These are phyloP conservation scores for Hyposmocoma kahamanoa DNA, from an alignment of 1,140 invertebrate species.

Conservation along the genomic window DNA sequence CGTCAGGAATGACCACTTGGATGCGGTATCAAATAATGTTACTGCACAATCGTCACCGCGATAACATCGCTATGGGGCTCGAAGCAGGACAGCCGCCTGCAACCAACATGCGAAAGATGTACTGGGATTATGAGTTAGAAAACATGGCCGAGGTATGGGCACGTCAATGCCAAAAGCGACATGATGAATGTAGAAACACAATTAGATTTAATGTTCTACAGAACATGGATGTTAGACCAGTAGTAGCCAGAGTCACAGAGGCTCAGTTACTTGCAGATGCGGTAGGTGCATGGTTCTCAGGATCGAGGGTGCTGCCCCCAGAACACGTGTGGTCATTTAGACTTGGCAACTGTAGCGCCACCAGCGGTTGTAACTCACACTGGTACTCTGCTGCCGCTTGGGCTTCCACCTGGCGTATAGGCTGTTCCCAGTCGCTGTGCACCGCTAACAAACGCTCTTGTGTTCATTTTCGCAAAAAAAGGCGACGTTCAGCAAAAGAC, in stretches of 20 bases:
- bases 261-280: conserved; percentile 55
- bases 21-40: conserved; percentile 57
- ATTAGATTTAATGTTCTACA: conserved; percentile 57
- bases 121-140: conserved; percentile 63
- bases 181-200: conserved; percentile 62
- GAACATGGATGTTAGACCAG: conserved; percentile 58
- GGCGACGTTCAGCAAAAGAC: conserved; percentile 16
- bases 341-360: conserved; percentile 44
- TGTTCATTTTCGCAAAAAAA: conserved; percentile 34
- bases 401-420: conserved; percentile 59
- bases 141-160: conserved; percentile 60
- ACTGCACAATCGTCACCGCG: conserved; percentile 55
- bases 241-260: conserved; percentile 46
- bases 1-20: conserved; percentile 59
- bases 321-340: conserved; percentile 54
- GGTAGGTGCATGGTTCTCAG: conserved; percentile 58
- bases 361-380: conserved; percentile 51
- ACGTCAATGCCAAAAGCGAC: conserved; percentile 56
- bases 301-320: conserved; percentile 41
- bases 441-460: conserved; percentile 44
- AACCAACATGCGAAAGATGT: conserved; percentile 63
- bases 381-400: conserved; percentile 59
- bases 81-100: conserved; percentile 58
- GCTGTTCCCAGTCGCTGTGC: conserved; percentile 58
- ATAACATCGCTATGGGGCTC: conserved; percentile 60